Evolutionary conservation across 2,888 invertebrate genomes (phyloP).

Genomic region (Beris morrisii): DNA sequence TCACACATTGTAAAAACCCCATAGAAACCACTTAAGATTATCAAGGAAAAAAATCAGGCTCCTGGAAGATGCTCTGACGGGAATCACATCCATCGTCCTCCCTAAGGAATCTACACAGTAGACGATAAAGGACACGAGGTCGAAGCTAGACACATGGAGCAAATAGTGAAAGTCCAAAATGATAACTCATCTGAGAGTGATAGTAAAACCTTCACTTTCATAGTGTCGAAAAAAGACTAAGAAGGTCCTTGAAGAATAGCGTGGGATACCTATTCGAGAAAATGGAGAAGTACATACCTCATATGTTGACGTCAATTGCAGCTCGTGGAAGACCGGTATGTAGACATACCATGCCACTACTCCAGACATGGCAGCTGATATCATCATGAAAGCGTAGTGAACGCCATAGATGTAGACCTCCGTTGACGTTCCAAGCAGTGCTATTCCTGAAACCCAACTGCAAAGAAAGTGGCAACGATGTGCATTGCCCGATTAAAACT

Average conservation of each 20-base stretch:
- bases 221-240: no score
- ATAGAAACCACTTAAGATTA: no score
- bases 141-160: background rate
- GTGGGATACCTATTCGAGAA: background rate
- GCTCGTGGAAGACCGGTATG: conserved; percentile 70
- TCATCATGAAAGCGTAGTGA: conserved; percentile 66
- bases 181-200: conserved; percentile 1
- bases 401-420: conserved; percentile 79
- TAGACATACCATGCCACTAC: conserved; percentile 65
- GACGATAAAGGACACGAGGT: background rate
- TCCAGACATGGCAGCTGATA: conserved; percentile 53
- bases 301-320: conserved; percentile 73
- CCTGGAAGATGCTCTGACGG: no score
- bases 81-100: background rate
- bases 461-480: conserved; percentile 20
- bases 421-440: conserved; percentile 74
- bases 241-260: no score
- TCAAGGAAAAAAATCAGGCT: no score
- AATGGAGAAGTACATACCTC: conserved; percentile 60
- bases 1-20: no score
- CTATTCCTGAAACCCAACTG: conserved; percentile 75
- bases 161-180: conserved; percentile 15
- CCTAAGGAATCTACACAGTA: background rate
- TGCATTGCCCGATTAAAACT: no score
- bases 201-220: background rate